These are phyloP conservation scores for Dasyprocta punctata DNA, from an alignment of 2,113 vertebrate species.

Conservation along the genomic window DNA sequence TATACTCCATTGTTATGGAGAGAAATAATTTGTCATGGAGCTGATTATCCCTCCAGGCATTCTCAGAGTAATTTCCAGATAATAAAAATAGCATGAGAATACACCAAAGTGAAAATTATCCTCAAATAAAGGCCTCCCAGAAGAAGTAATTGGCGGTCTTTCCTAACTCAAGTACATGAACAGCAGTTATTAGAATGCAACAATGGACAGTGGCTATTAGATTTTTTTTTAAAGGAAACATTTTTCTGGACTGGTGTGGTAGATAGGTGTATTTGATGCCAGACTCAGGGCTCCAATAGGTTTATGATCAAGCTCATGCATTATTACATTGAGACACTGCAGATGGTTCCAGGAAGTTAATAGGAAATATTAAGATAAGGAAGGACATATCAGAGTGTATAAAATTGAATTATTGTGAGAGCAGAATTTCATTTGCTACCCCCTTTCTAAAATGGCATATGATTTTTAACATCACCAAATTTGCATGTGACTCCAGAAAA, in stretches of 20 bases:
- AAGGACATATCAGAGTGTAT: background rate
- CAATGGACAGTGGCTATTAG: background rate
- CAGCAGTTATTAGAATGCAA: background rate
- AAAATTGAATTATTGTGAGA: background rate
- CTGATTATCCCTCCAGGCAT: conserved; percentile 44
- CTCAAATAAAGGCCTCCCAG: background rate
- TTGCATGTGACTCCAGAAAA: background rate
- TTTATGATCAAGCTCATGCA: background rate
- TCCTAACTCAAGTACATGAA: background rate
- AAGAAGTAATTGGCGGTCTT: background rate
- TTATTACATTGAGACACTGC: background rate
- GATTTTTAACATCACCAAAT: background rate
- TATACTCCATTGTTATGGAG: background rate
- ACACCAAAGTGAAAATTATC: conserved; percentile 57
- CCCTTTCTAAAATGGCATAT: background rate
- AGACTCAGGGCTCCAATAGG: background rate
- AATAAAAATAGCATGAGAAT: conserved; percentile 49
- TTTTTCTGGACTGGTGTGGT: background rate
- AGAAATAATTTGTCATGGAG: conserved; percentile 28
- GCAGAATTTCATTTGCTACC: background rate
- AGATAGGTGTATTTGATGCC: background rate
- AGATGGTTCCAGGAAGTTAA: background rate
- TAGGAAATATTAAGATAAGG: conserved; percentile 18
- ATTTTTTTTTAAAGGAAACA: background rate
- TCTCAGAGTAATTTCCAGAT: conserved; percentile 56